A percentile compares a stretch with the other conserved stretches of the same genome.
Evolutionary conservation across 2,797 vertebrate species (phyloP).

Genomic region (Zalophus californianus): DNA sequence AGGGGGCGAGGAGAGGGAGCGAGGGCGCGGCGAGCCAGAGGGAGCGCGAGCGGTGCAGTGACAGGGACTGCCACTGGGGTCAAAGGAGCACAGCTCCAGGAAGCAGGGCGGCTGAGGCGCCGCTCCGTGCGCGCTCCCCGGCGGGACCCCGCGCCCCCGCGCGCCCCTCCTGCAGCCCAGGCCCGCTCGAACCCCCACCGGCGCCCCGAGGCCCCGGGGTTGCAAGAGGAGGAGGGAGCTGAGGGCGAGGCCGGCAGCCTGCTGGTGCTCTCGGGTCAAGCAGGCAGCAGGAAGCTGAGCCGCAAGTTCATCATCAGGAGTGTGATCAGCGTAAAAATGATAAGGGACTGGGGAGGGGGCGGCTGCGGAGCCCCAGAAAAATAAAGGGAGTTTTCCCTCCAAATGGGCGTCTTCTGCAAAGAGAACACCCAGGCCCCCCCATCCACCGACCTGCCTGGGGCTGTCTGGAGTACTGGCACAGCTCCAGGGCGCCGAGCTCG

Average conservation of each 20-base stretch:
- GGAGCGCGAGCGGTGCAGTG: slow-evolving; percentile 91
- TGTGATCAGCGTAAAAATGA: slow-evolving; percentile 71
- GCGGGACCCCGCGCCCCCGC: slow-evolving; percentile 75
- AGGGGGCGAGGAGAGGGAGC: slow-evolving; percentile 71
- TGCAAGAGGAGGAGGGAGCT: slow-evolving; percentile 87
- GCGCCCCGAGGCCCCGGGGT: slow-evolving; percentile 66
- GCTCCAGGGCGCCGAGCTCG: slow-evolving; percentile 66
- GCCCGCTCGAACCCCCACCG: slow-evolving; percentile 76
- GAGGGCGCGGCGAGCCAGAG: slow-evolving; percentile 81
- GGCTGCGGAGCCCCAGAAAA: slow-evolving; percentile 1
- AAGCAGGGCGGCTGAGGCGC: slow-evolving; percentile 87
- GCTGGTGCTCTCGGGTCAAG: slow-evolving; percentile 79
- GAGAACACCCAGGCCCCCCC: slow-evolving; percentile 55
- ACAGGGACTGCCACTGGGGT: slow-evolving; percentile 91
- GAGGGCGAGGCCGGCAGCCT: slow-evolving; percentile 80
- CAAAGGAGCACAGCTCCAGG: slow-evolving; percentile 90
- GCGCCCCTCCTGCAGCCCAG: slow-evolving; percentile 84
- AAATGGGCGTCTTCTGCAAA: slow-evolving; percentile 71
- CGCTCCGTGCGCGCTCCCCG: slow-evolving; percentile 78
- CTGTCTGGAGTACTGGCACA: slow-evolving; percentile 74
- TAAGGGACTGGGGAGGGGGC: background rate
- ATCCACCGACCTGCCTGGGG: slow-evolving; percentile 70
- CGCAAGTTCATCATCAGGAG: slow-evolving; percentile 77
- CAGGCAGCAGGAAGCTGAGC: slow-evolving; percentile 71
- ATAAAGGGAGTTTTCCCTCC: slow-evolving; percentile 64